Conservation (phyloP, 2,888 invertebrate genomes). For the Polymixis flavicincta region DNA sequence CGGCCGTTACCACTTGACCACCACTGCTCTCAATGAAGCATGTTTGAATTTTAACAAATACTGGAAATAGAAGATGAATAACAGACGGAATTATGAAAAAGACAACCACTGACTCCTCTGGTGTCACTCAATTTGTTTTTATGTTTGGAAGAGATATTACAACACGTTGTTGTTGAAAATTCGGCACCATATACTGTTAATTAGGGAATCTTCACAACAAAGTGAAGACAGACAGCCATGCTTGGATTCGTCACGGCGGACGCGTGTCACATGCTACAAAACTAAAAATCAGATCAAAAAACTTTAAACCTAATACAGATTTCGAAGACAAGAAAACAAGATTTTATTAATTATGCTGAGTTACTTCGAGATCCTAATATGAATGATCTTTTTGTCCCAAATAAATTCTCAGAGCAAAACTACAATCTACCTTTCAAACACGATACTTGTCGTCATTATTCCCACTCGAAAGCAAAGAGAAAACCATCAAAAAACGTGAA, state of each 20-base stretch:
- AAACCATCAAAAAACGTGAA: constrained; percentile 37
- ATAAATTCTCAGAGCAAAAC: neutral
- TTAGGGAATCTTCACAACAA: neutral
- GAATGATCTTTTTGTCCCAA: neutral
- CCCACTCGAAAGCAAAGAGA: constrained; percentile 17
- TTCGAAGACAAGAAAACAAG: neutral
- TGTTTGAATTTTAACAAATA: neutral
- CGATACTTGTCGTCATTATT: constrained; percentile 17
- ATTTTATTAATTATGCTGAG: neutral
- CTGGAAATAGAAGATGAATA: neutral
- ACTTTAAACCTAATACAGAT: neutral
- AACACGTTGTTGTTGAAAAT: neutral
- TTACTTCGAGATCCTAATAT: neutral
- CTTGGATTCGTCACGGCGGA: neutral
- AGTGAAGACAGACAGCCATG: no score
- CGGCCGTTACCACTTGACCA: no score
- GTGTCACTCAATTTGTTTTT: neutral
- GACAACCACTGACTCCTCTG: neutral
- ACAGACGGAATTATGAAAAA: neutral
- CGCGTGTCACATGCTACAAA: neutral
- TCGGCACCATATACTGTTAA: neutral
- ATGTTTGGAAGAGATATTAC: neutral
- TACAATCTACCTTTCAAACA: constrained; percentile 2
- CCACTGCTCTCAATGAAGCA: no score
- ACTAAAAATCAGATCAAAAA: neutral